phyloP scores from a whole-genome alignment of 2,888 invertebrate species.

The Cataglyphis rosenhaueri region DNA sequence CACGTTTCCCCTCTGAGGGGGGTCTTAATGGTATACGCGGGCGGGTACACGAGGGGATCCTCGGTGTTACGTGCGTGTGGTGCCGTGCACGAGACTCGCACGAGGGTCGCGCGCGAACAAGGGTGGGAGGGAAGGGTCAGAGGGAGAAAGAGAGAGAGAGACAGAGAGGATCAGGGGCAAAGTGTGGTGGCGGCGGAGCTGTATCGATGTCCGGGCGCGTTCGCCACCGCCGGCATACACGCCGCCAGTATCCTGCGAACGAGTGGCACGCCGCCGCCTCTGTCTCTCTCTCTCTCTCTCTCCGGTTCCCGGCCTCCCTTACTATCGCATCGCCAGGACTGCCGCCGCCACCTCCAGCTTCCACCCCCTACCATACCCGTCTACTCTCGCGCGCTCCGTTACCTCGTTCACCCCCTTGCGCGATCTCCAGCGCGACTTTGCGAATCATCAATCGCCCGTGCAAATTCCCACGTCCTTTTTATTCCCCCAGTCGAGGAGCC shows the following conservation, averaged over 20 bases:
- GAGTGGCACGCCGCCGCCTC: conserved; percentile 63
- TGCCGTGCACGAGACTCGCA: conserved; percentile 59
- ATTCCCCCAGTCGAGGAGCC: neutral
- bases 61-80: conserved; percentile 44
- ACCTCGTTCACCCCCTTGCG: neutral
- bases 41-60: conserved; percentile 43
- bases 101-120: conserved; percentile 58
- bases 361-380: conserved; percentile 12
- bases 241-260: conserved; percentile 73
- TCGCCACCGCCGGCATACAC: conserved; percentile 77
- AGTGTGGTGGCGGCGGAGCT: conserved; percentile 77
- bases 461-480: conserved; percentile 24
- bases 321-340: conserved; percentile 13
- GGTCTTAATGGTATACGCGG: conserved; percentile 63
- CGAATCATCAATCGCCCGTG: conserved; percentile 58
- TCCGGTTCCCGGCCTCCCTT: conserved; percentile 35
- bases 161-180: conserved; percentile 76
- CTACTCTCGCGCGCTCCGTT: conserved; percentile 20
- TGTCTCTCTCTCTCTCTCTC: conserved; percentile 4
- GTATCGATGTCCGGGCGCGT: conserved; percentile 82
- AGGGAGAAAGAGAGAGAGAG: conserved; percentile 66
- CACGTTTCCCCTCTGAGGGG: conserved; percentile 57
- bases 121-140: conserved; percentile 64
- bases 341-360: conserved; percentile 7
- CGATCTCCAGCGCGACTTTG: conserved; percentile 31